Evolutionary conservation across 2,113 vertebrate species (phyloP).

Genomic region (Caretta caretta): DNA sequence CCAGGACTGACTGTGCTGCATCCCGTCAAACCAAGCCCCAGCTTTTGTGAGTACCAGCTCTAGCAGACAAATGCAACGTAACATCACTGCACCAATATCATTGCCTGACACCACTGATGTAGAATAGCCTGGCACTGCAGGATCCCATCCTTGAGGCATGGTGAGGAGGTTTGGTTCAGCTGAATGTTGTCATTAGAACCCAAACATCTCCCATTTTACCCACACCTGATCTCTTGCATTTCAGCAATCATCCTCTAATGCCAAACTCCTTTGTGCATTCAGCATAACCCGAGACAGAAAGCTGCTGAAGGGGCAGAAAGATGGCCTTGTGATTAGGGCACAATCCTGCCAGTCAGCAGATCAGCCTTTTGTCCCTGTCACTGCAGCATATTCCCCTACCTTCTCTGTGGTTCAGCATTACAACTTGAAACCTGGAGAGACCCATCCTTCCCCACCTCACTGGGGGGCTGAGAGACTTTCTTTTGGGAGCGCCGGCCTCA

Average conservation of each 20-base stretch:
- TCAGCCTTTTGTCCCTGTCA: background rate
- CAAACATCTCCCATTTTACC: background rate
- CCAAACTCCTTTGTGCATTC: background rate
- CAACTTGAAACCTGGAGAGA: background rate
- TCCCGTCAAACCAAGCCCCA: background rate
- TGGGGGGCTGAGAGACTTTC: background rate
- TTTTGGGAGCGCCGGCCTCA: background rate
- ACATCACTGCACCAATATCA: background rate
- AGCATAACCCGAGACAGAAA: background rate
- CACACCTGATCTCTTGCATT: background rate
- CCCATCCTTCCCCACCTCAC: background rate
- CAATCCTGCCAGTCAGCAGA: background rate
- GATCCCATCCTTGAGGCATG: background rate
- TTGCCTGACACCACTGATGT: background rate
- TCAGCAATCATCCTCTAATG: accelerated
- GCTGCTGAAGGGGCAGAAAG: background rate
- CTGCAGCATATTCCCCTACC: background rate
- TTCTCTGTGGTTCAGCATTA: constrained; percentile 1
- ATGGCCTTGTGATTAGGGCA: background rate
- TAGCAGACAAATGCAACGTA: background rate
- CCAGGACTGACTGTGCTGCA: background rate
- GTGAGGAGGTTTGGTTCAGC: background rate
- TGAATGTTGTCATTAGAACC: background rate
- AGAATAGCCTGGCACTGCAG: background rate
- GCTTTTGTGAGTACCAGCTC: background rate